phyloP scores from a whole-genome alignment of 2,113 vertebrate species.

The Callipepla californica region DNA sequence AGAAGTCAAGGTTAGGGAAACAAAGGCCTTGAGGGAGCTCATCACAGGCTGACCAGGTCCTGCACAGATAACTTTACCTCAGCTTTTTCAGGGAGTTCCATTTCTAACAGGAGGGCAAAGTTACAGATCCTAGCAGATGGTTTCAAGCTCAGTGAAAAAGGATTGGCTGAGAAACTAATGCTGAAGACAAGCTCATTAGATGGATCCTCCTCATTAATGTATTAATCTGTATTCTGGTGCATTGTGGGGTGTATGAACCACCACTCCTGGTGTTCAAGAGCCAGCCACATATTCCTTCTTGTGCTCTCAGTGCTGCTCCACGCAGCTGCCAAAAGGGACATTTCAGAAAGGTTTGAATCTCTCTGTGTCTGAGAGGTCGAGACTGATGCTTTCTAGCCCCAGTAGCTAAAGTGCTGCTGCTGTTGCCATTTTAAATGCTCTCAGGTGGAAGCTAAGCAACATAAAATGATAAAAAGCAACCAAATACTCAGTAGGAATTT shows the following conservation, averaged over 20 bases:
- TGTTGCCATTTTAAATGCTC: neutral
- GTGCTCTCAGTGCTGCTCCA: neutral
- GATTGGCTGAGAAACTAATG: neutral
- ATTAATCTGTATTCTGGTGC: neutral
- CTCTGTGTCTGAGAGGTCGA: neutral
- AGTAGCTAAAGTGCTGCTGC: neutral
- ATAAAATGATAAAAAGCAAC: neutral
- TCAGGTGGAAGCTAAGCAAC: neutral
- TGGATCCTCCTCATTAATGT: neutral
- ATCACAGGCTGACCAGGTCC: neutral
- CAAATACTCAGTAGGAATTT: neutral
- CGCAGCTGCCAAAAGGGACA: neutral
- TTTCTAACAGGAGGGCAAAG: neutral
- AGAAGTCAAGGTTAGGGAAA: conserved; percentile 20
- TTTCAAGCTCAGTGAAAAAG: neutral
- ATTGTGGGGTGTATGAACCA: neutral
- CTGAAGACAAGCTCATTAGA: neutral
- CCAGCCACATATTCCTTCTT: neutral
- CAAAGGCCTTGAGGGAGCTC: neutral
- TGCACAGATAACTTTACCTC: neutral
- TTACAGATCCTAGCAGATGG: neutral
- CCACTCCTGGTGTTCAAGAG: neutral
- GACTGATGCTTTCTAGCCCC: neutral
- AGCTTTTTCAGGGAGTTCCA: neutral
- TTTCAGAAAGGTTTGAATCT: neutral